A percentile compares a stretch with the other conserved stretches of the same genome.
phyloP scores from a whole-genome alignment of 1,140 invertebrate genomes.

The Prorops nasuta region DNA sequence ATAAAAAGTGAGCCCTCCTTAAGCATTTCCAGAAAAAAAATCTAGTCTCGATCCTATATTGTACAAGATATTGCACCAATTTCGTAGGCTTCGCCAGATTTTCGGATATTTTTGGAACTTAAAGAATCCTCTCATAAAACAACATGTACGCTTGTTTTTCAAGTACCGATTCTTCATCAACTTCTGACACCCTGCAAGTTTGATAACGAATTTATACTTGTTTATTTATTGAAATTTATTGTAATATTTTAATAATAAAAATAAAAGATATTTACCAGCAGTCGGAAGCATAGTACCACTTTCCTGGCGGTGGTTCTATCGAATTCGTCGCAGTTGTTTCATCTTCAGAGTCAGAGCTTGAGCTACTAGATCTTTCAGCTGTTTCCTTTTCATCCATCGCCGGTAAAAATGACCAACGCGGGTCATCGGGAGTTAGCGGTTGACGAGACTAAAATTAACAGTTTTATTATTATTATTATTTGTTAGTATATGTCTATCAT shows the following conservation, averaged over 20 bases:
- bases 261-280: constrained; percentile 53
- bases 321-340: constrained; percentile 44
- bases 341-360: constrained; percentile 49
- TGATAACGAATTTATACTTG: neutral
- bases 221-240: neutral
- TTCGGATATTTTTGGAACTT: no score
- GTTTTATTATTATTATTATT: constrained; percentile 6
- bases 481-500: no score
- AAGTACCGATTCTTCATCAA: constrained; percentile 78
- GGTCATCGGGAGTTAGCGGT: constrained; percentile 60
- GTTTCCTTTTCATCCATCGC: constrained; percentile 56
- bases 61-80: neutral
- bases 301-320: constrained; percentile 65
- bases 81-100: neutral
- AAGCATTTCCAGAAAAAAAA: neutral
- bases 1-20: constrained; percentile 1
- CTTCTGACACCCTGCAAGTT: constrained; percentile 67
- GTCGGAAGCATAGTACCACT: constrained; percentile 94
- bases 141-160: constrained; percentile 91
- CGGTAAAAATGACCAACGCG: constrained; percentile 69
- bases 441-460: constrained; percentile 45
- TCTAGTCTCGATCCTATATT: neutral
- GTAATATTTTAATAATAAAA: neutral
- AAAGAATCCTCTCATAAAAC: constrained; percentile 91
- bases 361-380: constrained; percentile 34